Base-by-base conservation (phyloP, 2,113 vertebrate genomes). In the Elachura formosa region DNA sequence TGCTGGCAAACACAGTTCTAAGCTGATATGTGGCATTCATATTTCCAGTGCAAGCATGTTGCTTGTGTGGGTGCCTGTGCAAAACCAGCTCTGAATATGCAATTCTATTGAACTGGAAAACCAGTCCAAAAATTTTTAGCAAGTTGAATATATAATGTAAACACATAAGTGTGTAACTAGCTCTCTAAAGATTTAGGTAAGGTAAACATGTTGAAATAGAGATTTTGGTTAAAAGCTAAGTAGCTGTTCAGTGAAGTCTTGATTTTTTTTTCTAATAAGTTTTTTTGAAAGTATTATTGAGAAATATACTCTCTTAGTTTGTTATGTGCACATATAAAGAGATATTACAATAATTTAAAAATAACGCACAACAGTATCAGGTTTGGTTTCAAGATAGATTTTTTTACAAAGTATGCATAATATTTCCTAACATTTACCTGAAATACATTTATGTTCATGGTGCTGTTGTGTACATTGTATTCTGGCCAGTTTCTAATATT, bases 31-130 rank as follows among this genome's bases (percentile, higher is more conserved):
- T 64, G 49, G 33, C 40, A 24, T 80, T 94, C 31, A 2, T 72
- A 10, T 91, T 89, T 85, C 38, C 49, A 73, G 63, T 49, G 41
- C 59, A 76, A 8, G 75, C 79, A 55, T 94, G 75, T 54, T 51
- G 55, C 33, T 74, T 52, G 45, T 14, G 40, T 59, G 43, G 36
- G 38, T 1, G 9, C 73, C 84, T 87, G 49, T 92, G 81, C 81
- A 73, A 64, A 85, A 82, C 8, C 19, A 25, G n/a, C 55, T 83
- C 46, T 34, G 72, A 68, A 77, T 43, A 28, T 3, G 2, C 31
- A 85, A 7, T 58, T 84, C 12, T 33, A 59, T 85, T 62, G 75
- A 95, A 90, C 51, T 90, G 55, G 41, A 81, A 91, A 91, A 87
- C 36, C 55, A 59, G 46, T 49, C 87, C 13, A 19, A 1, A 80